Evolutionary conservation across 2,797 vertebrate species (phyloP).

Genomic region (Cottoperca gobio): DNA sequence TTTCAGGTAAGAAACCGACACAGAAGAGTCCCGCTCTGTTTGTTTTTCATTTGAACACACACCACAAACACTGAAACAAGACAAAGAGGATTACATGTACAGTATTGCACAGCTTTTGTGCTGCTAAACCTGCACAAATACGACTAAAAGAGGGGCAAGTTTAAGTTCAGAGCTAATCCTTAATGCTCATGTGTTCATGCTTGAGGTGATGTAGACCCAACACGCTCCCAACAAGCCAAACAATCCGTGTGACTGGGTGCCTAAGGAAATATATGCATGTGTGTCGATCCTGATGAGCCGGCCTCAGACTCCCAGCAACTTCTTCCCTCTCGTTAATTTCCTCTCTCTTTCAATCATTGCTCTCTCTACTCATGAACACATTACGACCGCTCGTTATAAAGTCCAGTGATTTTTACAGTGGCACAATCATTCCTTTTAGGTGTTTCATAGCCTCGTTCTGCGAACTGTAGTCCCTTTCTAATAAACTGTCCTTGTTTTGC

Average conservation of each 20-base stretch:
- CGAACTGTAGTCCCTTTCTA: constrained; percentile 42
- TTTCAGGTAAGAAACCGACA: constrained; percentile 90
- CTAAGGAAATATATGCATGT: constrained; percentile 24
- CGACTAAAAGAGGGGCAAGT: background rate
- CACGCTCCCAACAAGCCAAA: constrained; percentile 32
- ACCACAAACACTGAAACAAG: background rate
- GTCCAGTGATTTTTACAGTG: constrained; percentile 61
- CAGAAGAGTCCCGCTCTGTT: background rate
- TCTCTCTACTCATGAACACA: constrained; percentile 54
- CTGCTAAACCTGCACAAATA: too few species aligned
- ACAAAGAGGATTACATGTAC: too few species aligned
- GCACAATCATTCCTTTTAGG: constrained; percentile 51
- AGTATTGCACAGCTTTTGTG: too few species aligned
- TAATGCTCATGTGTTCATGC: constrained; percentile 34
- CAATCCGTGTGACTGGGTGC: constrained; percentile 20
- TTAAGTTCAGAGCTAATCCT: constrained; percentile 19
- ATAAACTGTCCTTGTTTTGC: constrained; percentile 65
- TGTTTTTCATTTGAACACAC: background rate
- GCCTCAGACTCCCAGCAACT: constrained; percentile 37
- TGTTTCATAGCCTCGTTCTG: constrained; percentile 38
- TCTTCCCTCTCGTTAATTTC: constrained; percentile 63
- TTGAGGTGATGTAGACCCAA: constrained; percentile 35
- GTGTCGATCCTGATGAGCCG: constrained; percentile 37
- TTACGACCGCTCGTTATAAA: constrained; percentile 66
- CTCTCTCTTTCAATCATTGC: constrained; percentile 57